Conservation (phyloP, 2,888 invertebrate genomes). For the Leptothorax acervorum region DNA sequence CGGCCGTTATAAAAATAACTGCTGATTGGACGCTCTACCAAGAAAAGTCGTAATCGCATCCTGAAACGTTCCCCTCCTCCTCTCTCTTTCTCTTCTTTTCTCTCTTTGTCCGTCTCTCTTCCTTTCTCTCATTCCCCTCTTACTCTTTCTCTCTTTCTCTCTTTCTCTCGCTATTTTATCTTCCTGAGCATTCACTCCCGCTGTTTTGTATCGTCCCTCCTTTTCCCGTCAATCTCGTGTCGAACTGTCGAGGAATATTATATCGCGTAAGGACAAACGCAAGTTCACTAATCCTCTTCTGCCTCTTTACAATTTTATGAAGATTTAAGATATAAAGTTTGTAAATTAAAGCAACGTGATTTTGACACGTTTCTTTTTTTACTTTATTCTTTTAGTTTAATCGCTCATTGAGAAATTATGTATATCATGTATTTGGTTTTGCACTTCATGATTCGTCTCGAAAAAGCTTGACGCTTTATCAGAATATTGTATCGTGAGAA, state of each 20-base stretch:
- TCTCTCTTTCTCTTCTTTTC: neutral
- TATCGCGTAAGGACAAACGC: neutral
- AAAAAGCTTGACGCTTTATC: neutral
- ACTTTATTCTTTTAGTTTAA: neutral
- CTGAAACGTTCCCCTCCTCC: constrained; percentile 77
- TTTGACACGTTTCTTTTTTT: neutral
- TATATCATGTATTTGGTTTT: neutral
- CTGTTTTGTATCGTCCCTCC: constrained; percentile 23
- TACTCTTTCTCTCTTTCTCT: constrained; percentile 34
- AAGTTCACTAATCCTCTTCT: neutral
- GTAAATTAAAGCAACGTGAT: neutral
- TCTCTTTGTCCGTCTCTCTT: constrained; percentile 36
- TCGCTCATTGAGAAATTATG: neutral
- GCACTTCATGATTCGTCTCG: neutral
- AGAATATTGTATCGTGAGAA: neutral
- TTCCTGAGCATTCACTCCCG: constrained; percentile 32
- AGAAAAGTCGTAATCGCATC: constrained; percentile 86
- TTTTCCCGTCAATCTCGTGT: constrained; percentile 19
- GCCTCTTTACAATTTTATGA: neutral
- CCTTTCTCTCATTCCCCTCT: constrained; percentile 37
- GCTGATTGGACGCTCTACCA: constrained; percentile 85
- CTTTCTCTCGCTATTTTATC: constrained; percentile 34
- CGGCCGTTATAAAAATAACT: constrained; percentile 85
- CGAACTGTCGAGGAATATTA: constrained; percentile 15
- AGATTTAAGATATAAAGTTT: neutral